Conservation (phyloP, 64 coral and sea anemone genomes). For the Hydrozoanthus tunicans region DNA sequence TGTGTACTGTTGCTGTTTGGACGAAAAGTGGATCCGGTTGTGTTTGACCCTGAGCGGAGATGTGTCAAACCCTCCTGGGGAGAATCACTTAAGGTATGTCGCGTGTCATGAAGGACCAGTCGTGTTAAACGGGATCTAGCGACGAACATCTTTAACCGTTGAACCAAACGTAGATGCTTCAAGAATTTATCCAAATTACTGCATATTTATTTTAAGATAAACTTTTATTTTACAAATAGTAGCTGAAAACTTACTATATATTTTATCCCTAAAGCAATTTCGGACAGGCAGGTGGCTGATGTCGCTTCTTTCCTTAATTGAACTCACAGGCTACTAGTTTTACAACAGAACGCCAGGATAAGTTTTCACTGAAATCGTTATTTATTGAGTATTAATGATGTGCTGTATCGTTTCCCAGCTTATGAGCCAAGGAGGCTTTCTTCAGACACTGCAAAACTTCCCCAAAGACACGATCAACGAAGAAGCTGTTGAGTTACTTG, state of each 20-base stretch:
- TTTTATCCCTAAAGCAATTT: too few species aligned
- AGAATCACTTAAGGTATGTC: conserved; percentile 87
- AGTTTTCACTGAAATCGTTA: background rate
- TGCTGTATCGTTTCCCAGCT: conserved; percentile 51
- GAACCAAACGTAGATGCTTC: too few species aligned
- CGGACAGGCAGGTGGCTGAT: too few species aligned
- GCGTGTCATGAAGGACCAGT: background rate
- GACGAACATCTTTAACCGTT: too few species aligned
- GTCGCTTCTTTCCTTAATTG: too few species aligned
- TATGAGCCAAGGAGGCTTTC: conserved; percentile 89
- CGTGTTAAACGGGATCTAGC: too few species aligned
- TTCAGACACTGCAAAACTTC: conserved; percentile 75
- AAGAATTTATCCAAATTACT: too few species aligned
- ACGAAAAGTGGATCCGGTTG: conserved; percentile 77
- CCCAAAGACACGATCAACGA: conserved; percentile 95
- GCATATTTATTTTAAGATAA: too few species aligned
- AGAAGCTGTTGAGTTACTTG: conserved; percentile 91
- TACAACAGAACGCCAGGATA: too few species aligned
- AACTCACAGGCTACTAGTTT: too few species aligned
- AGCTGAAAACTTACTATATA: too few species aligned
- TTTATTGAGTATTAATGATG: background rate
- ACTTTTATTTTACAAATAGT: too few species aligned
- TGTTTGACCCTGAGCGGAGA: conserved; percentile 80
- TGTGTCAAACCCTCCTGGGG: conserved; percentile 84
- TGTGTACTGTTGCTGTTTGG: conserved; percentile 80